phyloP scores from a whole-genome alignment of 2,113 vertebrate genomes.

The Ptilonorhynchus violaceus region DNA sequence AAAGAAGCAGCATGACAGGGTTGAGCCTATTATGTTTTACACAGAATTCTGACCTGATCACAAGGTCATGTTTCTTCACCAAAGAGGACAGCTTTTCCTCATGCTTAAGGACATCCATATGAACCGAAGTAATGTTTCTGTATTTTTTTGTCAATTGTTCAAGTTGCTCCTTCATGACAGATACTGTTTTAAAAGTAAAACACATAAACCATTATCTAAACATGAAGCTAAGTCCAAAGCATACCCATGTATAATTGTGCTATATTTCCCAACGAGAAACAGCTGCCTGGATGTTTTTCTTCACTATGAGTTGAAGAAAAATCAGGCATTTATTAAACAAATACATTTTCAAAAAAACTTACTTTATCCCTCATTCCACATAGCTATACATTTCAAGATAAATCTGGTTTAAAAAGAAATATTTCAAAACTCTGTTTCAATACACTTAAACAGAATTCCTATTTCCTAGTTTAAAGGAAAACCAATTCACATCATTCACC shows the following conservation, averaged over 20 bases:
- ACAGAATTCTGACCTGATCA: constrained; percentile 84
- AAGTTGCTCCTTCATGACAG: constrained; percentile 81
- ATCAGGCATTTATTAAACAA: not conserved
- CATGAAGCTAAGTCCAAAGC: not conserved
- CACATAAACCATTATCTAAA: not conserved
- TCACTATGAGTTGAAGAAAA: not conserved
- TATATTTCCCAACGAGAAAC: not conserved
- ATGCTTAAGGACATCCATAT: constrained; percentile 79
- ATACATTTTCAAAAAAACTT: not conserved
- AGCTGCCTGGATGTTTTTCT: not conserved
- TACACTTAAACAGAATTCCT: not conserved
- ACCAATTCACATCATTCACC: not conserved
- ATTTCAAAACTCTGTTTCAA: not conserved
- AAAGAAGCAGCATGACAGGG: not conserved
- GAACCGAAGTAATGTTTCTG: constrained; percentile 79
- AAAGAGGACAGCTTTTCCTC: constrained; percentile 81
- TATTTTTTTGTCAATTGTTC: constrained; percentile 83
- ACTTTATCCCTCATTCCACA: not conserved
- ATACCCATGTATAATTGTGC: not conserved
- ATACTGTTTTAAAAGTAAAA: constrained; percentile 74
- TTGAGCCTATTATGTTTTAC: not conserved
- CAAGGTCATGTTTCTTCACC: constrained; percentile 87
- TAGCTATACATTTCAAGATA: not conserved
- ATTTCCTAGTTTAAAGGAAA: not conserved
- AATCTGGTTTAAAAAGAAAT: not conserved